These are phyloP conservation scores for Acromyrmex heyeri DNA, from an alignment of 1,140 invertebrate genomes.

Conservation along the genomic window DNA sequence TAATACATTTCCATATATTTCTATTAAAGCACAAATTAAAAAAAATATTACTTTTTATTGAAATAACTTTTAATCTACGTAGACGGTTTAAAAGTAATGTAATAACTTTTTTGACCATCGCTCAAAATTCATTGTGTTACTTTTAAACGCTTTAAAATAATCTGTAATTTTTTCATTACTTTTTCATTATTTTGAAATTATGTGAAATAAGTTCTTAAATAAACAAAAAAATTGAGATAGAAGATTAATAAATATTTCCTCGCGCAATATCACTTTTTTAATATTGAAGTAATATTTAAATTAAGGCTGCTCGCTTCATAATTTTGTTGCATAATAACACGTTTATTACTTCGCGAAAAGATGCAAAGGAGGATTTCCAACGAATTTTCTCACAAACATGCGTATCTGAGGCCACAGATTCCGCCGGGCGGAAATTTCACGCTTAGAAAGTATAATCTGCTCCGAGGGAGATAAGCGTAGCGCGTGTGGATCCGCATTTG, in stretches of 20 bases:
- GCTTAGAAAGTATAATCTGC: constrained; percentile 38
- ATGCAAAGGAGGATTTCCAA: background rate
- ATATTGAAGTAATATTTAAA: background rate
- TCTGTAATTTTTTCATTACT: too few species aligned
- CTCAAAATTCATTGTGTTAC: too few species aligned
- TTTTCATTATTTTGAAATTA: too few species aligned
- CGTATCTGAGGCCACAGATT: background rate
- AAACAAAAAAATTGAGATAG: background rate
- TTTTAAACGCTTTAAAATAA: too few species aligned
- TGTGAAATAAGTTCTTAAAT: too few species aligned
- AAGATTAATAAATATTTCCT: background rate
- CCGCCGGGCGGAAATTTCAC: constrained; percentile 12
- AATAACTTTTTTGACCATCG: too few species aligned
- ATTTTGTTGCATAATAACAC: background rate
- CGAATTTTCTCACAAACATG: background rate
- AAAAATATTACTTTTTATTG: too few species aligned
- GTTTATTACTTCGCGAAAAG: background rate
- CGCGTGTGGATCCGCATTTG: constrained; percentile 36
- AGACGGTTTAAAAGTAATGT: too few species aligned
- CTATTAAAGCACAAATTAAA: too few species aligned
- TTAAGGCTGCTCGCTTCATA: background rate
- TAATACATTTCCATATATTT: too few species aligned
- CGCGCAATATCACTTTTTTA: background rate
- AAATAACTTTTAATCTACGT: too few species aligned
- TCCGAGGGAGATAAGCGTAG: background rate